Evolutionary conservation across 2,888 invertebrate genomes (phyloP), one percentile per base, ranked within the genome.

Genomic region (Eilema depressum): DNA sequence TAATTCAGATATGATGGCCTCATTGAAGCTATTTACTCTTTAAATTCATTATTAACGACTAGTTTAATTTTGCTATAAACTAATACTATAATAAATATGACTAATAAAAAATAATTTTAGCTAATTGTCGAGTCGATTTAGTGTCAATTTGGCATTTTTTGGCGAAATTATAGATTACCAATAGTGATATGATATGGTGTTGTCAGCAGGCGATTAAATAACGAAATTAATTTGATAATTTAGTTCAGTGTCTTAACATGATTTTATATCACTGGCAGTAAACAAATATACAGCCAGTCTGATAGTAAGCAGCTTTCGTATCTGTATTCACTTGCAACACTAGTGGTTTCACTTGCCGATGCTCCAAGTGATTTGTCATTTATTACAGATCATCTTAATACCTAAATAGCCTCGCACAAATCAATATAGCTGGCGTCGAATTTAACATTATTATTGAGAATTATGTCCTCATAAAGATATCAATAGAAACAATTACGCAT

Each of bases 61-160:
- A 92, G 92, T 86, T 86, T 85, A 81, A 77, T 79, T 75, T 77
- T 57, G 78, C 83, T 89, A 85, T 69, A 66, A 85, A 83, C 85
- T 89, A 89, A 86, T 82, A 82, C 79, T 89, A 88, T 74, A 79
- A 88, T 87, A 88, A 86, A 88, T 88, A 87, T 78, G 77, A 86
- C 83, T 89, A 87, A 82, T 84, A 85, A 79, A 85, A 88, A 88
- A 86, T 85, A 84, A 86, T 73, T 84, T 87, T 82, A 78, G 84
- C 86, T 89, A 91, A 77, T 80, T 86, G 75, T 91, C 86, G 88
- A 92, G 89, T 89, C 82, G 81, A 85, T 37, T 86, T 81, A 81
- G 77, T 83, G 80, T 86, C 84, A 83, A 89, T 95, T 95, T 95
- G 94, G 94, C 94, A 93, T 92, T 91, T 92, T 93, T 94, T 95